These are phyloP conservation scores for Taeniopygia guttata DNA, from an alignment of 2,797 vertebrate genomes.

Conservation along the genomic window DNA sequence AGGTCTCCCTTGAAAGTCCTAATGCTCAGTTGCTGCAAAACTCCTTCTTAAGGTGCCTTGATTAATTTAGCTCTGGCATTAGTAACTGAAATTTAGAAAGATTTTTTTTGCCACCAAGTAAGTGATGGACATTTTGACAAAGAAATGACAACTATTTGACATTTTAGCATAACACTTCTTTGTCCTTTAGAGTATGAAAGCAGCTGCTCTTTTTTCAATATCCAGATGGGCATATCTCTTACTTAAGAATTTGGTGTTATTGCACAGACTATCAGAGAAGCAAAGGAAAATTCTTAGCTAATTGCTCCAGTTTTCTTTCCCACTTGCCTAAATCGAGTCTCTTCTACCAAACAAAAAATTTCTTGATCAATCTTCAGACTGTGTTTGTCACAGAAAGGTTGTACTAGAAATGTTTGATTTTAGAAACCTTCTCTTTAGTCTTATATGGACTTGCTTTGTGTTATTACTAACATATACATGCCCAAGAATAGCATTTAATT, in stretches of 20 bases:
- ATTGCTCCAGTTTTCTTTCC: neutral
- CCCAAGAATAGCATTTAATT: constrained; percentile 20
- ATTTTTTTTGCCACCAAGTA: neutral
- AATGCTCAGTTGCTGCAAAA: neutral
- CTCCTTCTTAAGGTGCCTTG: neutral
- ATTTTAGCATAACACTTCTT: neutral
- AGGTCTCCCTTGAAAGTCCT: neutral
- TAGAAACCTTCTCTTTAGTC: neutral
- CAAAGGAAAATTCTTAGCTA: neutral
- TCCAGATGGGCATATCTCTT: neutral
- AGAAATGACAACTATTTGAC: neutral
- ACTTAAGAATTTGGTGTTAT: neutral
- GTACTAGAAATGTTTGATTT: neutral
- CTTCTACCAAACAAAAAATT: neutral
- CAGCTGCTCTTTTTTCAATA: neutral
- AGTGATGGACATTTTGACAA: neutral
- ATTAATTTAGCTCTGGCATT: neutral
- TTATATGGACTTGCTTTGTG: neutral
- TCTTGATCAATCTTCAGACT: neutral
- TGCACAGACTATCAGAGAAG: neutral
- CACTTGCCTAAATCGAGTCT: neutral
- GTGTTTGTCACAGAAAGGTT: neutral
- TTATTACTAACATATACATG: neutral
- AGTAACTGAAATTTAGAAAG: neutral
- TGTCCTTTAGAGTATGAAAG: neutral